Base-by-base conservation (phyloP, 2,113 vertebrate genomes). In the Saimiri boliviensis region DNA sequence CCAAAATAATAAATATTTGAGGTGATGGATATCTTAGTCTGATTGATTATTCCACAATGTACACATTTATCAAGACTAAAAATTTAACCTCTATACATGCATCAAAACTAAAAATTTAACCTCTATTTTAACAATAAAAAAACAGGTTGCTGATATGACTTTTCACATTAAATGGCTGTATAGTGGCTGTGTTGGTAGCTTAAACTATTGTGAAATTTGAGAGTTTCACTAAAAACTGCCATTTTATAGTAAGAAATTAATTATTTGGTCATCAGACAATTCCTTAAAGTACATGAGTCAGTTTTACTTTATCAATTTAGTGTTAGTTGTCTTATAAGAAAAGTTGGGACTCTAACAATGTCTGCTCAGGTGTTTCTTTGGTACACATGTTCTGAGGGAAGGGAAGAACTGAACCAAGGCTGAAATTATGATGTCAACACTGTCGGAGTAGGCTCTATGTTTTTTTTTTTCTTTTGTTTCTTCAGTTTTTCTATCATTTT, bases 241-340 rank as follows among this genome's bases (percentile, higher is more conserved):
- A 10, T 21, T 19, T 37, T 71, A 21, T 54, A 86, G 79, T 2
- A 80, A 85, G 9, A 35, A 40, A 85, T 68, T 94, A 83, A 89
- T 68, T 91, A 11, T 95, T 79, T 84, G 21, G 10, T 58, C 23
- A 47, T 71, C 35, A 81, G 76, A 81, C 6, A 35, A 71, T 82
- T 81, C 13, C 49, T 16, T 17, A 42, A 70, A 42, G 20, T 35
- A 49, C 19, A 47, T 77, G 35, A 54, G n/a, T 23, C 32, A 45
- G 37, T 56, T 82, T 91, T 80, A 45, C 25, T 25, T 74, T 5
- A 63, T 74, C 8, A 52, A 42, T 49, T 85, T 73, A 35, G 45
- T 35, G 86, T 90, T 81, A 14, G 23, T 80, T 79, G 84, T 70
- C 70, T 93, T 90, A 79, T 6, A 12, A 66, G 32, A 7, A 93